These are phyloP conservation scores for Heliconius hermathena DNA, from an alignment of 1,140 invertebrate genomes.

Conservation along the genomic window DNA sequence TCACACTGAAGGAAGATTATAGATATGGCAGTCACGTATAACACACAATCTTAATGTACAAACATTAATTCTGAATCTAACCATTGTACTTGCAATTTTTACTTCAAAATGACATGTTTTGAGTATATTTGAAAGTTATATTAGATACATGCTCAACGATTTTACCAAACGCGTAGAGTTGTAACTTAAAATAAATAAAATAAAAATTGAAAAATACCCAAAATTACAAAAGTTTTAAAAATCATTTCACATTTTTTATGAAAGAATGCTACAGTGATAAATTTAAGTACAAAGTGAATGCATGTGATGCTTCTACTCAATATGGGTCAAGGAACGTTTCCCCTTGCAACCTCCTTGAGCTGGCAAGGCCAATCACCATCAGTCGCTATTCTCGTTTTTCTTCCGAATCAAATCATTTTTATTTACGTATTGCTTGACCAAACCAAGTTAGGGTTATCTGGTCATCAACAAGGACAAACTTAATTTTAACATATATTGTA, in stretches of 20 bases:
- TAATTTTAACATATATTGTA: slow-evolving; percentile 21
- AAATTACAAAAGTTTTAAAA: not conserved
- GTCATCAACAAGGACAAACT: slow-evolving; percentile 68
- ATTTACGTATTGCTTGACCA: slow-evolving; percentile 74
- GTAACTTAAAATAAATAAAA: not conserved
- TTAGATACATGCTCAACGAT: not conserved
- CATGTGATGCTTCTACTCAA: slow-evolving; percentile 49
- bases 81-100: not conserved
- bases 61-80: not conserved
- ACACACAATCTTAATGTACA: not conserved
- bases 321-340: slow-evolving; percentile 75
- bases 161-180: no score
- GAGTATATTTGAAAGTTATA: not conserved
- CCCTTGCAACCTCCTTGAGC: slow-evolving; percentile 76
- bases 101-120: not conserved
- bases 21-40: not conserved
- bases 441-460: slow-evolving; percentile 59
- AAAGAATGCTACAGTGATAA: slow-evolving; percentile 34
- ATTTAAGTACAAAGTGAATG: slow-evolving; percentile 40
- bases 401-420: slow-evolving; percentile 78
- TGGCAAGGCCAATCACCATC: slow-evolving; percentile 72
- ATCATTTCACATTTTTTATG: not conserved
- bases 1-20: not conserved
- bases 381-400: slow-evolving; percentile 59
- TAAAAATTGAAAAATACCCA: not conserved